Percentiles rank a stretch among this genome's conserved stretches.
Conservation (phyloP, 2,888 invertebrate genomes). For the Taenaris catops region DNA sequence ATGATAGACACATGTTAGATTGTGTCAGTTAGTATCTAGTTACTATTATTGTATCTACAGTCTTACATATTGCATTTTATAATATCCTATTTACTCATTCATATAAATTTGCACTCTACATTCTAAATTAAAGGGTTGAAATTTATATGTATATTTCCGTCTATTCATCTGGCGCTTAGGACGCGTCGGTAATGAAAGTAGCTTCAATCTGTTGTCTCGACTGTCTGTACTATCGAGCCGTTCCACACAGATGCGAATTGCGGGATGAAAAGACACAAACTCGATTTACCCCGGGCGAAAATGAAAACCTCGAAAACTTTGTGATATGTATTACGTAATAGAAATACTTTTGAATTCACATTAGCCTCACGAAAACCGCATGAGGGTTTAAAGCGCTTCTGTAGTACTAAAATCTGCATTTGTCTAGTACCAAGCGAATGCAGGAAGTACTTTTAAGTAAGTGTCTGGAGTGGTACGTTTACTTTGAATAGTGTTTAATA, state of each 20-base stretch:
- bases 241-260: constrained; percentile 65
- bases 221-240: constrained; percentile 54
- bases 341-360: constrained; percentile 19
- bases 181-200: constrained; percentile 40
- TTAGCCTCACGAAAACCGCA: constrained; percentile 6
- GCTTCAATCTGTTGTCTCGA: constrained; percentile 72
- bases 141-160: constrained; percentile 26
- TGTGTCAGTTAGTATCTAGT: no score
- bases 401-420: constrained; percentile 8
- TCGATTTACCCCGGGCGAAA: constrained; percentile 55
- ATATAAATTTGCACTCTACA: constrained; percentile 28
- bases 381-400: background rate
- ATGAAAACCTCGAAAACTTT: constrained; percentile 45
- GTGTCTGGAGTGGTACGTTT: no score
- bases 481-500: no score
- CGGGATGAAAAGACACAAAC: constrained; percentile 52
- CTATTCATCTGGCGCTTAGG: constrained; percentile 39
- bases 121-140: constrained; percentile 23
- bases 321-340: constrained; percentile 23
- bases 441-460: no score
- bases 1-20: no score
- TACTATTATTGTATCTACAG: constrained; percentile 44
- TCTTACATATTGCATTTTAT: constrained; percentile 62
- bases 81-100: constrained; percentile 35
- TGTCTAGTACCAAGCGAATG: no score